Conservation (phyloP, 2,797 vertebrate genomes). For the Ambastaia sidthimunki region DNA sequence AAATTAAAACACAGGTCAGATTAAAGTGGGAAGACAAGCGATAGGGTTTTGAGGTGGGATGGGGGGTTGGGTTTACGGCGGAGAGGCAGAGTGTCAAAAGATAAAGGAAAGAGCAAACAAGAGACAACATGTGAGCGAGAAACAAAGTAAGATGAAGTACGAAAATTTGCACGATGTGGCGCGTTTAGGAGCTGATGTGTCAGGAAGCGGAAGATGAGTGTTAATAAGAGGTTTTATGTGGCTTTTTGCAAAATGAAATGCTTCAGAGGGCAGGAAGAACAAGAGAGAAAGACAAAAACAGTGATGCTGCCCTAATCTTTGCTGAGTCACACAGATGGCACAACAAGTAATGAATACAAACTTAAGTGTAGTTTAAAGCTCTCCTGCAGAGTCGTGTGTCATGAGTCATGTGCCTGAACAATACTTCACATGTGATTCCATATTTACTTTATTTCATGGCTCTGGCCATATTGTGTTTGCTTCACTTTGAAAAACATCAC, state of each 20-base stretch:
- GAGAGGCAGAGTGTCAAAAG: slow-evolving; percentile 3
- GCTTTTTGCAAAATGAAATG: slow-evolving; percentile 42
- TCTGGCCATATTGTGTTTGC: too few species aligned
- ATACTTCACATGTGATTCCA: background rate
- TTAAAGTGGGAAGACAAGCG: slow-evolving; percentile 12
- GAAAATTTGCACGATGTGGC: slow-evolving; percentile 34
- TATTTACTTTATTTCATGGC: background rate
- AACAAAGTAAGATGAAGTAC: slow-evolving; percentile 50
- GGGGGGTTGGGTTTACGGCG: background rate
- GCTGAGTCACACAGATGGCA: slow-evolving; percentile 17
- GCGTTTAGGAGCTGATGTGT: slow-evolving; percentile 60
- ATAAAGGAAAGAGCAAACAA: background rate
- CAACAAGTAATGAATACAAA: slow-evolving; percentile 8
- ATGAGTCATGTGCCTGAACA: background rate
- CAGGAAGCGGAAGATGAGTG: slow-evolving; percentile 48
- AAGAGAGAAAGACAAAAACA: background rate
- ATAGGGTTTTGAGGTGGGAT: background rate
- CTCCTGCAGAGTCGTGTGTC: background rate
- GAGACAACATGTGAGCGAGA: slow-evolving; percentile 25
- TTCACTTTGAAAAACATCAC: background rate
- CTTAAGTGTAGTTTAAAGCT: slow-evolving; percentile 1
- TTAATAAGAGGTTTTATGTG: slow-evolving; percentile 56
- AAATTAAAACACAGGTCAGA: slow-evolving; percentile 18
- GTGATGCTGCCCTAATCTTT: slow-evolving; percentile 9
- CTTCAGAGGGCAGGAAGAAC: slow-evolving; percentile 7